Base-by-base conservation (phyloP, 2,113 vertebrate species). In the Chloropsis cyanopogon region DNA sequence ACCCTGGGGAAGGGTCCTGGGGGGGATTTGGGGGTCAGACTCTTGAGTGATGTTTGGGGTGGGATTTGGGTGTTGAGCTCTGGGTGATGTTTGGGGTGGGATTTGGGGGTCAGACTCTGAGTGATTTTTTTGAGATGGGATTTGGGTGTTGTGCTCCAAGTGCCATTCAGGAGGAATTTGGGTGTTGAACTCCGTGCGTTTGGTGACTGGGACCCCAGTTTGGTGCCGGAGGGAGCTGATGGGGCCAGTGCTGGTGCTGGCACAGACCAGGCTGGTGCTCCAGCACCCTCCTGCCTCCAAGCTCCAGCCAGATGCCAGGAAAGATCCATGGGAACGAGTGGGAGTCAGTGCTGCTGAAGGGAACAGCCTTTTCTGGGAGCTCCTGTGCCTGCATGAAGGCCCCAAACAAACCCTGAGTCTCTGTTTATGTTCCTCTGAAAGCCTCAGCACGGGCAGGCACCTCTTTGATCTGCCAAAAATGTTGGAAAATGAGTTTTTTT, bases 361-460 rank as follows among this genome's bases (percentile, higher is more conserved):
- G 54, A 78, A 2, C 49, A 79, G 57, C 83, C 63, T 76, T 76
- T 93, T 33, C 59, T 57, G 61, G 21, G 33, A 39, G 69, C 68
- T 56, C 29, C 20, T 70, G 61, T 41, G 85, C 19, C 19, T 64
- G 63, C 57, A 70, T 56, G 85, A 47, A 49, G 88, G 81, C 47
- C 56, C 90, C 87, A 53, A 46, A 61, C 47, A 71, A 78, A 84
- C 35, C 42, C 82, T 47, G 82, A 28, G 63, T 35, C 91, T 82
- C 57, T 64, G 72, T 80, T 95, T 83, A 46, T 94, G 86, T 92
- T 70, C 81, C 92, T 22, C 86, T 68, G 87, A 82, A 81, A 86
- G 83, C 41, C 84, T 47, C 88, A 81, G 89, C 86, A 68, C 80
- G 54, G 85, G 84, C 75, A n/a, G 92, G 82, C 49, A 41, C 79